phyloP scores from a whole-genome alignment of 2,888 invertebrate species.

The Lamellibrachia columna region DNA sequence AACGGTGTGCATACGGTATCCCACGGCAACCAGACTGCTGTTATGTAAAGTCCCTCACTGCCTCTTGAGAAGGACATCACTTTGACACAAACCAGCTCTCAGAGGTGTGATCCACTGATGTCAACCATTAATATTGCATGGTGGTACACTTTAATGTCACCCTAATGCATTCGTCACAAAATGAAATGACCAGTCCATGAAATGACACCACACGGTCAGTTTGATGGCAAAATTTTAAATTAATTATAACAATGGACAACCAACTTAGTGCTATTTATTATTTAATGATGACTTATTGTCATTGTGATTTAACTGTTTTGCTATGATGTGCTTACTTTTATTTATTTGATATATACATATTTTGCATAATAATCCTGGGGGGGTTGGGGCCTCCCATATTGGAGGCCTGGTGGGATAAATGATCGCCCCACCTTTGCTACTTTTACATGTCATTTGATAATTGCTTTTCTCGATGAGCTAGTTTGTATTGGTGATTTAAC shows the following conservation, averaged over 20 bases:
- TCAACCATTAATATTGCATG: neutral
- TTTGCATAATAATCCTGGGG: neutral
- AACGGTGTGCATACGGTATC: neutral
- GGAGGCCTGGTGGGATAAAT: too few relatives aligned
- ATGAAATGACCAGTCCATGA: neutral
- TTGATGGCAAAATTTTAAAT: neutral
- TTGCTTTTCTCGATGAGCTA: too few relatives aligned
- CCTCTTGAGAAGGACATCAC: neutral
- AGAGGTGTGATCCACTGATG: neutral
- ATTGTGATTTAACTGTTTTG: too few relatives aligned
- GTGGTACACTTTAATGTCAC: neutral
- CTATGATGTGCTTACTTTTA: neutral
- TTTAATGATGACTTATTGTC: too few relatives aligned
- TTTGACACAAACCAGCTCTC: neutral
- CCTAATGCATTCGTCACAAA: neutral
- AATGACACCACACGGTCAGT: neutral
- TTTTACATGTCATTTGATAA: too few relatives aligned
- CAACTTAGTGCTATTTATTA: too few relatives aligned
- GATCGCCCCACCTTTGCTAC: too few relatives aligned
- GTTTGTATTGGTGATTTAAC: too few relatives aligned
- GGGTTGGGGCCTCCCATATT: neutral
- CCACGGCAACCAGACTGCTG: neutral
- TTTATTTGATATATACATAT: neutral
- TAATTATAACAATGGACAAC: too few relatives aligned
- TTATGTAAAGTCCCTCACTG: neutral